These are phyloP conservation scores for Lepidurus apus DNA, from an alignment of 1,140 invertebrate species.

Conservation along the genomic window DNA sequence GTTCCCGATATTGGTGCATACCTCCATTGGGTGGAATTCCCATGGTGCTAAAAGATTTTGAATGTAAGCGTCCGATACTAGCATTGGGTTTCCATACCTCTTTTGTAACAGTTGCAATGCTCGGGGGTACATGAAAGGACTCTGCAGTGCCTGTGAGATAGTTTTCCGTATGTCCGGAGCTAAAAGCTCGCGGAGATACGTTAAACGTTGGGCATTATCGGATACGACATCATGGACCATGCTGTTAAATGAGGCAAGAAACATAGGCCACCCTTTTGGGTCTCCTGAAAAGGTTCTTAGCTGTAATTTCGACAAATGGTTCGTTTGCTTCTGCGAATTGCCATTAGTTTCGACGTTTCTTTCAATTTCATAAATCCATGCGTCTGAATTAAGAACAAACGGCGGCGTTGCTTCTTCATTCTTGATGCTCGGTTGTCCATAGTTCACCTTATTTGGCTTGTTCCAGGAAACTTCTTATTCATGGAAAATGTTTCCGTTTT, in stretches of 20 bases:
- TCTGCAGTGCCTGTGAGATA: constrained; percentile 17
- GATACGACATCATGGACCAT: background rate
- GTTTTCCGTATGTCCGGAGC: constrained; percentile 5
- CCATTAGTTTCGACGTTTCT: background rate
- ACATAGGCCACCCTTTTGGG: constrained; percentile 25
- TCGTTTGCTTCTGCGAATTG: background rate
- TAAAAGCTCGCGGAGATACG: constrained; percentile 22
- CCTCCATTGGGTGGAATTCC: background rate
- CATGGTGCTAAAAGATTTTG: background rate
- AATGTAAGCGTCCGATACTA: constrained; percentile 22
- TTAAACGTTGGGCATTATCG: background rate
- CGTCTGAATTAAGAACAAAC: background rate
- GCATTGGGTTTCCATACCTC: background rate
- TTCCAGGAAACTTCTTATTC: background rate
- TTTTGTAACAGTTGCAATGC: constrained; percentile 15
- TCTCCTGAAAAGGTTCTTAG: background rate
- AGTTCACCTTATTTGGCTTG: background rate
- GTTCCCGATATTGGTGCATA: background rate
- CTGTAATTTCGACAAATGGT: constrained; percentile 3
- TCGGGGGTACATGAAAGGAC: constrained; percentile 15
- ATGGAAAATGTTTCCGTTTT: background rate
- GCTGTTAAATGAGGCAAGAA: constrained; percentile 5
- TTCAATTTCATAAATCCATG: background rate
- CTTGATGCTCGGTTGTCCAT: background rate
- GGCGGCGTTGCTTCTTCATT: background rate